Conservation (phyloP, 2,888 invertebrate genomes). For the Trachelus stipa region DNA sequence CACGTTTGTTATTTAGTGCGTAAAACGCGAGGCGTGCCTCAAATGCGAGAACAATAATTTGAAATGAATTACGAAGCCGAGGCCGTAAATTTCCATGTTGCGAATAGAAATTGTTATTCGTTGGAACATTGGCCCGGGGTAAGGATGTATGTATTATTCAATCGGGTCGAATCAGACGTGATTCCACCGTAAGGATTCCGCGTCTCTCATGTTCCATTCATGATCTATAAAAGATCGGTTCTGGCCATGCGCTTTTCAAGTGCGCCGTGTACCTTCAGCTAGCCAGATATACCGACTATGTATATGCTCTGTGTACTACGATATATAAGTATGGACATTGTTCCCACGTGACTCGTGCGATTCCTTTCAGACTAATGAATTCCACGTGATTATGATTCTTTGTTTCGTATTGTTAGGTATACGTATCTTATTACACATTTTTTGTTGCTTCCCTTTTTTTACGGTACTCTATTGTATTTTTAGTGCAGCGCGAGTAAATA, state of each 20-base stretch:
- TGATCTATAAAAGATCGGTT: neutral
- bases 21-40: neutral
- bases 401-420: neutral
- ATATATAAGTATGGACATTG: neutral
- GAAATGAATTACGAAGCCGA: neutral
- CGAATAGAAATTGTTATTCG: constrained; percentile 5
- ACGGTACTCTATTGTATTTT: neutral
- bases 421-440: neutral
- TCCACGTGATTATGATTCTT: neutral
- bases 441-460: neutral
- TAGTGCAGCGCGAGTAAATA: constrained; percentile 6
- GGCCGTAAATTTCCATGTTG: neutral
- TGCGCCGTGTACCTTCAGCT: neutral
- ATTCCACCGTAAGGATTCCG: neutral
- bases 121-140: constrained; percentile 4
- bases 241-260: neutral
- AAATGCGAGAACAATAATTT: neutral
- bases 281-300: neutral
- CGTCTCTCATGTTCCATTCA: constrained; percentile 27
- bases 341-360: neutral
- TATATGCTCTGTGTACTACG: too few species aligned
- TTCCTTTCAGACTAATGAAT: neutral
- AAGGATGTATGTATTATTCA: constrained; percentile 12
- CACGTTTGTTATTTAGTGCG: neutral
- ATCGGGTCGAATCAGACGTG: constrained; percentile 4